Base-by-base conservation (phyloP, 2,797 vertebrate species). In the Eospalax fontanierii region DNA sequence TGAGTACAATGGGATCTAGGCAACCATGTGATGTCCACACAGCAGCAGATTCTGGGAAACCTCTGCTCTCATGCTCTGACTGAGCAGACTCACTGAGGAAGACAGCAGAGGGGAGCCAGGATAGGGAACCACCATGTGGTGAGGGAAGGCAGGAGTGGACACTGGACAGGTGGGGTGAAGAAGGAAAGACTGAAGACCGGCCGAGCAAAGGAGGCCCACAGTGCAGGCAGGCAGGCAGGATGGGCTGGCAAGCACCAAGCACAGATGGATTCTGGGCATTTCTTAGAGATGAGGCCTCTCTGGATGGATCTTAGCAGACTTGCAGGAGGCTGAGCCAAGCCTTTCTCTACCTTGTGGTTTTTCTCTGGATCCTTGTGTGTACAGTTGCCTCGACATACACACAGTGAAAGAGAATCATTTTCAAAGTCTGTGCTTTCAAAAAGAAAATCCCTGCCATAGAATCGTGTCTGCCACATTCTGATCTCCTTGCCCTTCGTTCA, bases 1-100 rank as follows among this genome's bases (percentile, higher is more conserved):
- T 99, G 97, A 99, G 99, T 99, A 78, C 4, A 24, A 16, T 1
- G 7, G 40, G 46, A 11, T 26, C 28, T 33, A 0, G 22, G 3
- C 3, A 22, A 12, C n/a, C 12, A 0, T 1, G 66, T 1, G 63
- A 79, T 30, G 24, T 4, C 84, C 54, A 24, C 38, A 33, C 7
- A 6, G 22, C 33, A 6, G 1, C 2, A 7, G 46, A 74, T 57
- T 66, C 11, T 59, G 65, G 22, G 65, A 78, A 66, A 70, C 40
- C 40, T 71, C 26, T 0, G 40, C 73, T 71, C 35, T 11, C 0
- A 0, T 9, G 33, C 74, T 30, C 61, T 30, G 80, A 40, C 75
- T 46, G 21, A 1, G 38, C 15, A 12, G 5, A 19, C 35, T 15
- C 1, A 1, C 16, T 0, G n/a, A 21, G 26, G 35, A 21, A 57